Evolutionary conservation across 2,888 invertebrate species (phyloP), one percentile per base, ranked within the genome.

Genomic region (Cantharis nigra): DNA sequence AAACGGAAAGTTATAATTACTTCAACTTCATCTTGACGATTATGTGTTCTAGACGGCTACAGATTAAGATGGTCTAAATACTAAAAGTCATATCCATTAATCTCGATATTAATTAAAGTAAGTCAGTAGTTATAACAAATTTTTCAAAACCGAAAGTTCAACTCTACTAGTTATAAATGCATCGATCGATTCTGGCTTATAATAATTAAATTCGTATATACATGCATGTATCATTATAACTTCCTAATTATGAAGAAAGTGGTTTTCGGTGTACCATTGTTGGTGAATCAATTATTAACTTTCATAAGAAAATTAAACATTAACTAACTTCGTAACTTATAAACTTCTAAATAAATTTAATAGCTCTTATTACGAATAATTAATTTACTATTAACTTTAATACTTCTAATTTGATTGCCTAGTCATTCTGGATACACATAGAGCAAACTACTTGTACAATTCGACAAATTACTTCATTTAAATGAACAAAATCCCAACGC

Each of bases 1-100:
- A 78, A 78, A 78, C 76, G 76, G 76, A 75, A 78, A 78, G 78
- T 78, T 78, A 78, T 78, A 78, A 78, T 78, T 78, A 76, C 78
- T 78, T 78, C 72, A 71, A 63, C 78, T 76, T 76, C 76, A 74
- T 78, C 78, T 76, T 78, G 78, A 76, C 78, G 76, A 78, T 78
- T 78, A 78, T 78, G 78, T 78, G 78, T 76, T 76, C 69, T 71
- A 78, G 76, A 78, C 78, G 76, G 76, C 74, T 65, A 78, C 71
- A 72, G 75, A 74, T 76, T 78, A 78, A 78, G 78, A 78, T 76
- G 70, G 71, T 76, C 78, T 72, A 76, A 75, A 72, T 78, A 78
- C 71, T 71, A 78, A 72, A 76, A 78, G 76, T 76, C 76, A 76
- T 78, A 78, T 76, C 73, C 64, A 75, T 78, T 78, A 78, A 72